A percentile compares a stretch with the other conserved stretches of the same genome.
These are phyloP conservation scores for Rhinella marina DNA, from an alignment of 2,797 vertebrate genomes.

Conservation along the genomic window DNA sequence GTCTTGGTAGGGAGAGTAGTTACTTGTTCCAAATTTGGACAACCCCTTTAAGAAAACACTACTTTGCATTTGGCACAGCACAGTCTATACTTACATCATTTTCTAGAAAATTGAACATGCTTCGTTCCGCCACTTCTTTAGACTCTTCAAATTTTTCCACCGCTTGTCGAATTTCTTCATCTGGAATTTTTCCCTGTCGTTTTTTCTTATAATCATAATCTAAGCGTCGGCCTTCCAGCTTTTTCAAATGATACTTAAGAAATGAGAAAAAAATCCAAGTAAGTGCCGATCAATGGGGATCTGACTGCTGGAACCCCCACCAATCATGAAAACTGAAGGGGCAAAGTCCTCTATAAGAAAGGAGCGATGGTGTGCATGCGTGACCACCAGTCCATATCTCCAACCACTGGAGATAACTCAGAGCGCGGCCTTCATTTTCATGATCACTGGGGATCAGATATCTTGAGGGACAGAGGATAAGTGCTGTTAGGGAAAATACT, in stretches of 20 bases:
- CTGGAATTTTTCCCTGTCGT: slow-evolving; percentile 87
- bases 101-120: slow-evolving; percentile 97
- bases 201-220: slow-evolving; percentile 97
- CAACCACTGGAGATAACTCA: too few relatives aligned
- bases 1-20: too few relatives aligned
- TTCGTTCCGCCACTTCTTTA: slow-evolving; percentile 90
- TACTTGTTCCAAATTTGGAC: too few relatives aligned
- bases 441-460: too few relatives aligned
- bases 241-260: slow-evolving; percentile 91
- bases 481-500: too few relatives aligned
- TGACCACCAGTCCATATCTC: too few relatives aligned
- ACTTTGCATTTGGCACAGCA: neutral
- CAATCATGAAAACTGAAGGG: too few relatives aligned
- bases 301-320: too few relatives aligned
- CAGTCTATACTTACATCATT: slow-evolving; percentile 85
- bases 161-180: slow-evolving; percentile 89
- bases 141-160: slow-evolving; percentile 96
- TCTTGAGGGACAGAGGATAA: too few relatives aligned
- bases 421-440: too few relatives aligned
- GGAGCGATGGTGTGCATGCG: too few relatives aligned
- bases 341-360: too few relatives aligned
- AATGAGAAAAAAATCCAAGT: neutral
- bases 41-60: neutral
- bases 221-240: slow-evolving; percentile 91
- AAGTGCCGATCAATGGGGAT: neutral